Evolutionary conservation across 2,797 vertebrate genomes (phyloP).

Genomic region (Myripristis jacobus): DNA sequence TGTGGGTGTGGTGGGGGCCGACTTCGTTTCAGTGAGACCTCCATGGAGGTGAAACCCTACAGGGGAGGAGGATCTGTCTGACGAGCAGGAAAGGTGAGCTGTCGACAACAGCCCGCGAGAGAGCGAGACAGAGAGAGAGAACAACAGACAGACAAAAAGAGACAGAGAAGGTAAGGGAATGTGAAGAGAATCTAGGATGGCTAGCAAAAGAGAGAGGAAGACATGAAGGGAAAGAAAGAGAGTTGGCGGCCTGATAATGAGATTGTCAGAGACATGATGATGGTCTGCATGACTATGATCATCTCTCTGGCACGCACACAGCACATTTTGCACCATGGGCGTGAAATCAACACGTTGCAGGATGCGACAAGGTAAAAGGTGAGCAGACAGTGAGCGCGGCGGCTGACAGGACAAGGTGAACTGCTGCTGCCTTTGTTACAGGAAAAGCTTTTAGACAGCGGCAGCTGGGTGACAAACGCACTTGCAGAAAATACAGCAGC

Average conservation of each 20-base stretch:
- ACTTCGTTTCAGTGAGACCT: not conserved
- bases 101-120: not conserved
- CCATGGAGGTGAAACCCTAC: constrained; percentile 31
- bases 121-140: not conserved
- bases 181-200: not conserved
- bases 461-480: not conserved
- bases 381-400: constrained; percentile 37
- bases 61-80: not conserved
- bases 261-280: constrained; percentile 18
- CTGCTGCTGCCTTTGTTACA: constrained; percentile 24
- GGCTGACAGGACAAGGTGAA: constrained; percentile 39
- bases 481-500: constrained; percentile 23
- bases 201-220: not conserved
- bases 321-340: not conserved
- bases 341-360: constrained; percentile 55
- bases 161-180: not conserved
- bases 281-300: not conserved
- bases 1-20: not conserved
- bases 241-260: constrained; percentile 22
- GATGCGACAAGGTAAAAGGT: constrained; percentile 59
- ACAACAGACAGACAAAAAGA: not conserved
- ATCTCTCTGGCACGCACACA: not conserved
- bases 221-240: not conserved
- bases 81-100: constrained; percentile 44
- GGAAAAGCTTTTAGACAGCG: constrained; percentile 14